A percentile compares a stretch with the other conserved stretches of the same genome.
These are phyloP conservation scores for Rhopalosiphum nymphaeae DNA, from an alignment of 2,888 invertebrate species.

Conservation along the genomic window DNA sequence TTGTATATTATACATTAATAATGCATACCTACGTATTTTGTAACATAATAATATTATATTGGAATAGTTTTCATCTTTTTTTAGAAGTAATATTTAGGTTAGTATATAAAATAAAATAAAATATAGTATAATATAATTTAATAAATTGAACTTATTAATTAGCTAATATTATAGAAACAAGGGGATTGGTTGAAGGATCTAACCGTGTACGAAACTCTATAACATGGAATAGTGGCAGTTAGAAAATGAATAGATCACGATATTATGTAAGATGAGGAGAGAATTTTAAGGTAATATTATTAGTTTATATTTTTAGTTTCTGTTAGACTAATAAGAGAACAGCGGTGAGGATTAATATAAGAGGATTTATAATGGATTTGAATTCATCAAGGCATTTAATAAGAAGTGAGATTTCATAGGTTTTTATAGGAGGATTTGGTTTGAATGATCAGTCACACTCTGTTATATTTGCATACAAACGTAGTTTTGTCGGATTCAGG, in stretches of 20 bases:
- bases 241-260: not conserved
- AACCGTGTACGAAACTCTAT: not conserved
- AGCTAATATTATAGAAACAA: not conserved
- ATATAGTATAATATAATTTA: not conserved
- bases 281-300: not conserved
- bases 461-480: not conserved
- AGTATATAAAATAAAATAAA: too few relatives aligned
- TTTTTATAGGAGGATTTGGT: not conserved
- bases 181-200: not conserved
- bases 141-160: not conserved
- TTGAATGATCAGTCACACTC: not conserved
- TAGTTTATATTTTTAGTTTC: not conserved
- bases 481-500: not conserved
- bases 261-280: not conserved
- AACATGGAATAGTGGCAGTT: not conserved
- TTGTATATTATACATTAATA: too few relatives aligned
- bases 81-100: too few relatives aligned
- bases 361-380: not conserved
- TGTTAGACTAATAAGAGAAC: not conserved
- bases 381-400: not conserved
- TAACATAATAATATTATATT: too few relatives aligned
- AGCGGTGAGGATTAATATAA: not conserved
- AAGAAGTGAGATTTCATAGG: not conserved
- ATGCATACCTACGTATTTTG: too few relatives aligned
- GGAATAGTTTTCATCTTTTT: too few relatives aligned